Evolutionary conservation across 2,888 invertebrate species (phyloP), one percentile per base, ranked within the genome.

Genomic region (Perizoma affinitatum): DNA sequence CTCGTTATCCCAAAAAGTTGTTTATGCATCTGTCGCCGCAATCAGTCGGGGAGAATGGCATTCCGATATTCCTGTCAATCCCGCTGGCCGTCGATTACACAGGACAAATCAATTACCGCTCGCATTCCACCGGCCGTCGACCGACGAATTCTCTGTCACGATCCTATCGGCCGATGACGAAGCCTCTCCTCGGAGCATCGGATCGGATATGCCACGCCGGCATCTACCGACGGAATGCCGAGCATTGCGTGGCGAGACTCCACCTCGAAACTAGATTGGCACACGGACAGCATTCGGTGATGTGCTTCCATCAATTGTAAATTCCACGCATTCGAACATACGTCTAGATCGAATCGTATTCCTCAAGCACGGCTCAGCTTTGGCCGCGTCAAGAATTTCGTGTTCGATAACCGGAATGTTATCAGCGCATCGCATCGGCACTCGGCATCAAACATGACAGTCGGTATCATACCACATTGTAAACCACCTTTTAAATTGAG

Each of bases 81-180:
- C 83, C 79, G 79, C 77, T 76, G 78, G 70, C 78, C 79, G 81
- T 86, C 85, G 86, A 88, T 89, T 87, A 91, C 88, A 84, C 84
- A 87, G 90, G 90, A 90, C 91, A 86, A 92, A 91, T 92, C 92
- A 90, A 90, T 92, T 92, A 90, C 82, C 79, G 79, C 77, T 84
- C 80, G 86, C 90, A 92, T 92, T 89, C 91, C 90, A 80, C 75
- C 79, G 79, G 79, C 87, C 80, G 82, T 71, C 83, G 80, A 78
- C 84, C 88, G 86, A 86, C 86, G 90, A 88, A 90, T 90, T 90
- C 88, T 79, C 90, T 86, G 86, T 87, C 89, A 88, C 88, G 88
- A 88, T 84, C 85, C 84, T 80, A 88, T 87, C 87, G 75, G 72
- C 79, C 80, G 80, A 79, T 83, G 86, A 87, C 83, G 86, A 83